Evolutionary conservation across 2,888 invertebrate genomes (phyloP).

Genomic region (Ptychoptera albimana): DNA sequence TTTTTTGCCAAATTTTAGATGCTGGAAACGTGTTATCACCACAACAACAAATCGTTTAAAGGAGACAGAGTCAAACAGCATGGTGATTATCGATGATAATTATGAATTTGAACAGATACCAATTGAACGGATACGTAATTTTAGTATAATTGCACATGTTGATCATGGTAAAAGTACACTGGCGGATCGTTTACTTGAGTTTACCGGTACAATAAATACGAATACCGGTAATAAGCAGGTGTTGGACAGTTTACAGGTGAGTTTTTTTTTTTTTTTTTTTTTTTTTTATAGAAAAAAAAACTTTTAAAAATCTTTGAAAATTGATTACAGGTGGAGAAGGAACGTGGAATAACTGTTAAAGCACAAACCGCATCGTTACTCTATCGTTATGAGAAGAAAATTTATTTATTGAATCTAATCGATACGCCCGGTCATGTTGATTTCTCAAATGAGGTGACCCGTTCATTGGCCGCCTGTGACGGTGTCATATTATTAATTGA

Average conservation of each 20-base stretch:
- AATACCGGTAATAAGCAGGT: slow-evolving; percentile 53
- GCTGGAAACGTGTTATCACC: too few species aligned
- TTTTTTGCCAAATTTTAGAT: too few species aligned
- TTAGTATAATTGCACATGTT: slow-evolving; percentile 97
- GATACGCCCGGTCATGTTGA: slow-evolving; percentile 99
- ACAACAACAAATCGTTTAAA: too few species aligned
- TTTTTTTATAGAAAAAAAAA: too few species aligned
- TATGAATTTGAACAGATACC: slow-evolving; percentile 11
- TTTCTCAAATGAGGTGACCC: slow-evolving; percentile 81
- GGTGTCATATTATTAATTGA: slow-evolving; percentile 90
- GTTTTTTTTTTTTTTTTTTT: too few species aligned
- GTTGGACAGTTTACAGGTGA: slow-evolving; percentile 59
- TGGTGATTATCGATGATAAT: too few species aligned
- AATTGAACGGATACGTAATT: slow-evolving; percentile 56
- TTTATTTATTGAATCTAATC: slow-evolving; percentile 82
- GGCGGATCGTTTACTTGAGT: slow-evolving; percentile 86
- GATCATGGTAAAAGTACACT: slow-evolving; percentile 98
- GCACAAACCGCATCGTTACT: slow-evolving; percentile 88
- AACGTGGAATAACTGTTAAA: slow-evolving; percentile 96
- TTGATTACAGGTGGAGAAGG: slow-evolving; percentile 76
- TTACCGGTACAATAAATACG: slow-evolving; percentile 64
- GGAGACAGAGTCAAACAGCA: too few species aligned
- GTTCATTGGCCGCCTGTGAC: slow-evolving; percentile 85
- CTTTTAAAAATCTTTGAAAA: too few species aligned
- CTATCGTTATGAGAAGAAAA: slow-evolving; percentile 45